Evolutionary conservation across 2,113 vertebrate species (phyloP).

Genomic region (Gobiocypris rarus): DNA sequence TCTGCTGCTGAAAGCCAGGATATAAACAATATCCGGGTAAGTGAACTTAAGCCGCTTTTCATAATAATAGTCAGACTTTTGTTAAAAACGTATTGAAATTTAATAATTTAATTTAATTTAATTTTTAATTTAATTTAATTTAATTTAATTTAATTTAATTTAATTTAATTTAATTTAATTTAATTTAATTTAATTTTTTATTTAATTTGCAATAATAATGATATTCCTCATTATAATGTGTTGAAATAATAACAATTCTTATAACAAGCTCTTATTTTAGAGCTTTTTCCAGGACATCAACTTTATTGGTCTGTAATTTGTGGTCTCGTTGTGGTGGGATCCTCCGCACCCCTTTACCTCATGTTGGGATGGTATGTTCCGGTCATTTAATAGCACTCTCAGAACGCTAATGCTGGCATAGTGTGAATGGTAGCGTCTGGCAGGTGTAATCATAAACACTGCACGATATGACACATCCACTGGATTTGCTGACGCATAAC

Average conservation of each 20-base stretch:
- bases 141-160: not conserved
- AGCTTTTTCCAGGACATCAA: not conserved
- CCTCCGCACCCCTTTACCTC: not conserved
- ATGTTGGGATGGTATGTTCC: constrained; percentile 8
- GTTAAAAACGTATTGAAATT: not conserved
- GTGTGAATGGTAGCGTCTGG: not conserved
- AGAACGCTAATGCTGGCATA: not conserved
- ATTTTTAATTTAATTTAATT: not conserved
- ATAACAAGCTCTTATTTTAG: not conserved
- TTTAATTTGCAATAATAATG: not conserved
- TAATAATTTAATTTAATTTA: not conserved
- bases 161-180: no score
- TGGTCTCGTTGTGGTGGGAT: not conserved
- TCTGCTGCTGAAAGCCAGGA: not conserved
- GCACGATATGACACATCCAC: not conserved
- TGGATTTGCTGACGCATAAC: not conserved
- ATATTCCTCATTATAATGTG: not conserved
- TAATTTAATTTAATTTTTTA: no score
- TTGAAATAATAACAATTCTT: not conserved
- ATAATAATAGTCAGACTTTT: constrained; percentile 9
- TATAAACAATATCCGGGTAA: constrained; percentile 12
- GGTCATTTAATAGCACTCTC: constrained; percentile 6
- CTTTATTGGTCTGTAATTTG: no score
- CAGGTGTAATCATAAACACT: not conserved
- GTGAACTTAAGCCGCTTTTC: not conserved